phyloP scores from a whole-genome alignment of 2,888 invertebrate species.

The Escarpia spicata region DNA sequence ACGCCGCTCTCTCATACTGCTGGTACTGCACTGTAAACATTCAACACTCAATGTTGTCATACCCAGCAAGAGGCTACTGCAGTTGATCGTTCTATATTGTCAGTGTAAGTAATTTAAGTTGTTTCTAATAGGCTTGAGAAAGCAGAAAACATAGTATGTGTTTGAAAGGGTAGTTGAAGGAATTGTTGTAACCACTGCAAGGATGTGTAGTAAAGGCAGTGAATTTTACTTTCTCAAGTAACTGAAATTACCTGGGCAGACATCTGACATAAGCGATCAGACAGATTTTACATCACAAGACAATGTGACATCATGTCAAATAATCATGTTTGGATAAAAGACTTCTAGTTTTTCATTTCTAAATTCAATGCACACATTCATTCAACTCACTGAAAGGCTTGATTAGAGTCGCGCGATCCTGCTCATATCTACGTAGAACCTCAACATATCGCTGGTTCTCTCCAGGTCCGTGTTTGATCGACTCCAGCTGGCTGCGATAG shows the following conservation, averaged over 20 bases:
- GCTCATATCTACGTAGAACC: constrained; percentile 75
- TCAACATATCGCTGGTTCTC: constrained; percentile 43
- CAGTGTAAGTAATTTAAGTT: too few relatives aligned
- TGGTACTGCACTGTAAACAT: constrained; percentile 75
- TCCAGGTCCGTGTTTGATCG: constrained; percentile 46
- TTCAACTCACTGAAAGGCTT: constrained; percentile 59
- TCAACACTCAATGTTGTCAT: not conserved
- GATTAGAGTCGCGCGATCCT: constrained; percentile 64
- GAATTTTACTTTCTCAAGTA: too few relatives aligned
- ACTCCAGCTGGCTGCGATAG: constrained; percentile 75
- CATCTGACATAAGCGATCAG: too few relatives aligned
- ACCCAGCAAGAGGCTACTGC: too few relatives aligned
- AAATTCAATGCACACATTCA: not conserved
- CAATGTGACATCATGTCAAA: not conserved
- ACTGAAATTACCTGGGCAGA: too few relatives aligned
- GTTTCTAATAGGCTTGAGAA: too few relatives aligned
- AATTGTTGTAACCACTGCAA: too few relatives aligned
- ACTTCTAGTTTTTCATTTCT: not conserved
- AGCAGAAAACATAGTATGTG: too few relatives aligned
- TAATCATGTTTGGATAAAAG: not conserved
- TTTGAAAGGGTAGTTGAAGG: too few relatives aligned
- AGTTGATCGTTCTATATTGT: too few relatives aligned
- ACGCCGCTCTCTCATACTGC: constrained; percentile 82
- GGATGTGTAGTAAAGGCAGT: too few relatives aligned
- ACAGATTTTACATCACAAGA: too few relatives aligned